These are phyloP conservation scores for Meteorus cinctellus DNA, from an alignment of 2,888 invertebrate genomes.

Conservation along the genomic window DNA sequence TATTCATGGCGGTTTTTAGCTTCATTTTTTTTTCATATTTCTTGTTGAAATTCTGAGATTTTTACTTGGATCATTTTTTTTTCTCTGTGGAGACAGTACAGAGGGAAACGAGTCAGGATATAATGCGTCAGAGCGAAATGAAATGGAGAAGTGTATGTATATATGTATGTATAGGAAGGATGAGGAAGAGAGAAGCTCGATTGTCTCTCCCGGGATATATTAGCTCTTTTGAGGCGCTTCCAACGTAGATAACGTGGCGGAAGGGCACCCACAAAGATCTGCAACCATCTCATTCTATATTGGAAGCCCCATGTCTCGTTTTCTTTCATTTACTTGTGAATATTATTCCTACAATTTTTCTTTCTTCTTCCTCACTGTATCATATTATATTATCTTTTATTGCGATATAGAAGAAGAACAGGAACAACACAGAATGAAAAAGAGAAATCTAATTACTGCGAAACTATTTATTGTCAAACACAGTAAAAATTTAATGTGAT, in stretches of 20 bases:
- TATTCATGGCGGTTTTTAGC: too few species aligned
- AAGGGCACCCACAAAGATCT: conserved; percentile 29
- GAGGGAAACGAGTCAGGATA: conserved; percentile 2
- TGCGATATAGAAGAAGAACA: too few species aligned
- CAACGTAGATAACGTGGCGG: conserved; percentile 48
- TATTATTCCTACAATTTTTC: not conserved
- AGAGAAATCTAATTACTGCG: too few species aligned
- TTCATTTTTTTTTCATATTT: too few species aligned
- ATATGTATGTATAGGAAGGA: not conserved
- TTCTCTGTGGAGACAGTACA: not conserved
- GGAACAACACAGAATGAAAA: too few species aligned
- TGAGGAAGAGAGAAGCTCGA: conserved; percentile 44
- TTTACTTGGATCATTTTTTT: not conserved
- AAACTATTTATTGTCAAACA: too few species aligned
- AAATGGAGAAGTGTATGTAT: conserved; percentile 4
- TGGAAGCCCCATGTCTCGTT: not conserved
- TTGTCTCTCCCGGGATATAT: conserved; percentile 66
- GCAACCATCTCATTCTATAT: conserved; percentile 13
- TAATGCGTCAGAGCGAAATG: not conserved
- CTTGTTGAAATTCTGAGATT: not conserved
- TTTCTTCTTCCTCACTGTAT: too few species aligned
- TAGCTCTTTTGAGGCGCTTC: conserved; percentile 65
- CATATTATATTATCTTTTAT: too few species aligned
- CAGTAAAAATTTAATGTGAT: too few species aligned
- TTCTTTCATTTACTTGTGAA: not conserved